Evolutionary conservation across 2,797 vertebrate genomes (phyloP), one percentile per base, ranked within the genome.

Genomic region (Lithobates pipiens): DNA sequence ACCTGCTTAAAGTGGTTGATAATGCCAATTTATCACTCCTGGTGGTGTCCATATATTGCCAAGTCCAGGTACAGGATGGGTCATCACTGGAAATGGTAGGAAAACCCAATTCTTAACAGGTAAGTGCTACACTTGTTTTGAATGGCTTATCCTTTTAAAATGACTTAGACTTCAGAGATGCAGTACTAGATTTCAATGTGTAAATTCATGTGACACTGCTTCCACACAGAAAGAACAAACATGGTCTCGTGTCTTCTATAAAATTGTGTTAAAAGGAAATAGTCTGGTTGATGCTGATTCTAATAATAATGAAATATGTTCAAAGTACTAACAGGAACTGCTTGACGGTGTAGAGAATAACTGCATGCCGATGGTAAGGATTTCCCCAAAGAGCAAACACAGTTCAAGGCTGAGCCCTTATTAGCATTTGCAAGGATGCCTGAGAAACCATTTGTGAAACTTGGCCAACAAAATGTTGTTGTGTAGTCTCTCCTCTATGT

Each of bases 381-480:
- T 90, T 91, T 92, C 89, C 89, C 89, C 90, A 90, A 80, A 91
- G 91, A 89, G 73, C 83, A 86, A 92, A 89, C 89, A 88, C 5
- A 84, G 85, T 89, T 89, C 83, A 89, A 88, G 86, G 91, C 89
- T 89, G 88, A 90, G 88, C 85, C 88, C 78, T 88, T 88, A 90
- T 90, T 91, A 92, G 82, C 84, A 90, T 94, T 91, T 92, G 88
- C 85, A 92, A 89, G 89, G 89, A 88, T 80, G 89, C 80, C 79
- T 90, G 82, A 86, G 89, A 91, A 88, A 46, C 72, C 88, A 85
- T 34, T 82, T 88, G 77, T 90, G 65, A 50, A 80, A 69, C 72
- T 86, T 39, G 16, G 89, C 89, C 90, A 90, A 87, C 39, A 82
- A 90, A 89, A 89, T 90, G 85, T 86, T 86, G 42, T 90, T 91